A percentile compares a stretch with the other conserved stretches of the same genome.
Evolutionary conservation across 2,888 invertebrate species (phyloP).

Genomic region (Pogonocherus hispidulus): DNA sequence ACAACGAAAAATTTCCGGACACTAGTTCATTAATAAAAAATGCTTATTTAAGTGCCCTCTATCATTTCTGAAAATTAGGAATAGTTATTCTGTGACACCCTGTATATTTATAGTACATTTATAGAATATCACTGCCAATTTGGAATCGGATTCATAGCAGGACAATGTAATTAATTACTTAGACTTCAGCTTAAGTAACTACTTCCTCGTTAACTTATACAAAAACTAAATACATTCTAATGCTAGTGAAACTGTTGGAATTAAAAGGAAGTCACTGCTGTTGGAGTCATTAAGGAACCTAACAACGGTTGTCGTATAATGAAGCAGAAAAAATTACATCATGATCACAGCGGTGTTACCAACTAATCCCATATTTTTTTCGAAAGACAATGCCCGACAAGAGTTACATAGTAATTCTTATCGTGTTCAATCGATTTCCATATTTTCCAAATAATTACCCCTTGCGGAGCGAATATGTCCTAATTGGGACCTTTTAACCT

Average conservation of each 20-base stretch:
- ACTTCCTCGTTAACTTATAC: not conserved
- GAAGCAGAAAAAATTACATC: constrained; percentile 23
- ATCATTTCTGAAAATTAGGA: no score
- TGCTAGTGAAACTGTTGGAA: not conserved
- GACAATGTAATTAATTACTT: not conserved
- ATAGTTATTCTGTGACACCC: no score
- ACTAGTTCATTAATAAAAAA: no score
- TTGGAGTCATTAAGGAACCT: not conserved
- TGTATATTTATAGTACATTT: no score
- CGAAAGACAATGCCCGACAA: constrained; percentile 29
- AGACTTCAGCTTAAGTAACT: not conserved
- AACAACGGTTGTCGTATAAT: constrained; percentile 19
- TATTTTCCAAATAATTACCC: constrained; percentile 42
- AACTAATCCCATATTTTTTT: constrained; percentile 21
- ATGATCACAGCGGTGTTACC: constrained; percentile 38
- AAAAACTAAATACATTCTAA: not conserved
- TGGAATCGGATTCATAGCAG: not conserved
- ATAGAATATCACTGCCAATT: no score
- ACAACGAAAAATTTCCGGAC: no score
- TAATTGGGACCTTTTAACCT: constrained; percentile 57
- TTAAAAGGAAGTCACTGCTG: not conserved
- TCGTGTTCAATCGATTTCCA: constrained; percentile 39
- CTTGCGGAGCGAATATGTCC: constrained; percentile 49
- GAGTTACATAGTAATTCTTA: constrained; percentile 40
- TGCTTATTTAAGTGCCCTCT: no score